Evolutionary conservation across 2,888 invertebrate species (phyloP), one percentile per base, ranked within the genome.

Genomic region (Eretmocerus hayati): DNA sequence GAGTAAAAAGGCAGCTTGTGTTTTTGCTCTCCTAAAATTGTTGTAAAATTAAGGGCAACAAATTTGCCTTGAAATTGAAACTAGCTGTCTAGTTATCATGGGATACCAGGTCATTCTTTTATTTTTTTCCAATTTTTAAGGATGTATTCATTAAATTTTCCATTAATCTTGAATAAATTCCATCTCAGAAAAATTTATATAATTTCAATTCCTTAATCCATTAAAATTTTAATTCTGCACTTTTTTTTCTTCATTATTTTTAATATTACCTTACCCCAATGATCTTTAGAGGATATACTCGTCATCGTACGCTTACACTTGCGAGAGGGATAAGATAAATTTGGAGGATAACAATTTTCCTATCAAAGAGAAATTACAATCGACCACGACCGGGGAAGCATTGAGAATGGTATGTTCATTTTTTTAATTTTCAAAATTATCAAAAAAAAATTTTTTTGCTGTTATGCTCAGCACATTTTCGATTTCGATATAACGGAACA

Each of bases 351-450:
- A 45, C n/a, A 57, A 54, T 58, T 58, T 59, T 44, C 50, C 42
- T 42, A 45, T 51, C 40, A 46, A 45, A 15, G 44, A 49, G 52
- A 49, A 58, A 62, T 60, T 62, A 62, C 63, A 64, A 60, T 60
- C 59, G 59, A 63, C 62, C 64, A 62, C 63, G 59, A 59, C 63
- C 61, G 62, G 62, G 62, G 65, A 63, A 62, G 63, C 65, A 64
- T 64, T 66, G 65, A 63, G 60, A 64, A 66, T 66, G 65, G 66
- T 66, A 66, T 63, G 65, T 62, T 64, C 56, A 54, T 52, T 49
- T 43, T 50, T 53, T 53, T 48, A 47, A 50, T 50, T 53, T 53
- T 53, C 53, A 53, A 50, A 53, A 53, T 53, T 40, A 42, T 37
- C 43, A 50, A 42, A 45, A n/a, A n/a, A n/a, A n/a, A n/a, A n/a